Evolutionary conservation across 2,797 vertebrate species (phyloP).

Genomic region (Antennarius maculatus): DNA sequence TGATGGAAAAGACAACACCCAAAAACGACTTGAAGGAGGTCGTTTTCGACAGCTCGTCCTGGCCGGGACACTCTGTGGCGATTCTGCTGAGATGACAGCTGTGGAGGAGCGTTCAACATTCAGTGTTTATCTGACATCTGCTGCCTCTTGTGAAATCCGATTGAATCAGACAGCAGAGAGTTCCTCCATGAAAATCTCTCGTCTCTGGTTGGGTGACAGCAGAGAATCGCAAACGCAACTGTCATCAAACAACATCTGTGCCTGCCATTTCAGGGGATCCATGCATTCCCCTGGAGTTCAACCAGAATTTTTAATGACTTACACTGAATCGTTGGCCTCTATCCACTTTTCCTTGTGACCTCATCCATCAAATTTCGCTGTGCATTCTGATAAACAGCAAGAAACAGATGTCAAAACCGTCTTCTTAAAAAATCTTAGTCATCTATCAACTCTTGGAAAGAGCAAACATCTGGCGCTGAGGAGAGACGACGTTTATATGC

Average conservation of each 20-base stretch:
- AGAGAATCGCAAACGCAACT: background rate
- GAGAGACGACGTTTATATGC: background rate
- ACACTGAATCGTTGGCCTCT: background rate
- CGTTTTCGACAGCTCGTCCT: constrained; percentile 40
- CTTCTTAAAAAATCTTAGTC: constrained; percentile 8
- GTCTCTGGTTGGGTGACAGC: background rate
- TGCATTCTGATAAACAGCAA: constrained; percentile 27
- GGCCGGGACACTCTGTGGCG: constrained; percentile 19
- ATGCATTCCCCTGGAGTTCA: constrained; percentile 16
- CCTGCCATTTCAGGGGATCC: constrained; percentile 15
- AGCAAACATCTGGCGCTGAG: constrained; percentile 27
- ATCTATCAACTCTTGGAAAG: constrained; percentile 1
- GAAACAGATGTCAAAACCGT: constrained; percentile 18
- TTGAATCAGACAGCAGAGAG: constrained; percentile 27
- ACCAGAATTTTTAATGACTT: constrained; percentile 1
- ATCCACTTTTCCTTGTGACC: constrained; percentile 7
- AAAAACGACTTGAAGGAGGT: constrained; percentile 29
- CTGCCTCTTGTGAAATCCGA: constrained; percentile 36
- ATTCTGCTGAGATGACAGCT: constrained; percentile 45
- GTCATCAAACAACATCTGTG: constrained; percentile 31
- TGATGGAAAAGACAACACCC: constrained; percentile 29
- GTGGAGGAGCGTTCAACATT: constrained; percentile 27
- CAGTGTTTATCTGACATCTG: constrained; percentile 49
- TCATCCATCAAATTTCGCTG: background rate
- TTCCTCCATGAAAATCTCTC: constrained; percentile 4